Evolutionary conservation across 2,797 vertebrate species (phyloP).

Genomic region (Siniperca scherzeri): DNA sequence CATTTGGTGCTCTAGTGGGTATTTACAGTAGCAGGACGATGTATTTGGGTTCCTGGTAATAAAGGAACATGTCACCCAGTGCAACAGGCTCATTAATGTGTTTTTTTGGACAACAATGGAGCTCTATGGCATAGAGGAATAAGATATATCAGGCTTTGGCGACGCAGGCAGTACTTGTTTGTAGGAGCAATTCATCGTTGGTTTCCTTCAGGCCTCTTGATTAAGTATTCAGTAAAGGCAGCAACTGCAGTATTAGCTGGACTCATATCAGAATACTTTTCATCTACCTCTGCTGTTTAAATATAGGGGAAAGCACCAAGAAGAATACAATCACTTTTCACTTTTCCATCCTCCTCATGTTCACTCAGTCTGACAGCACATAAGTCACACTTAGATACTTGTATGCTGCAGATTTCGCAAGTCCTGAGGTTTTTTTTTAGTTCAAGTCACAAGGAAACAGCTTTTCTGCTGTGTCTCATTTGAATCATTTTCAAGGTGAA

Average conservation of each 20-base stretch:
- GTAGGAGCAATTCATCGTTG: neutral
- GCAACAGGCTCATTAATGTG: neutral
- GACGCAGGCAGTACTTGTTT: neutral
- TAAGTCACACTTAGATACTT: neutral
- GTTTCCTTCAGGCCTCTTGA: neutral
- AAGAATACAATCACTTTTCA: neutral
- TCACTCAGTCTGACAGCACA: constrained; percentile 29
- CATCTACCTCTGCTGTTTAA: neutral
- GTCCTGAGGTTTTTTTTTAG: neutral
- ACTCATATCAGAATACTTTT: neutral
- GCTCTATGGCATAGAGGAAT: neutral
- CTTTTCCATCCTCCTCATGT: constrained; percentile 19
- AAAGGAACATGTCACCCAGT: neutral
- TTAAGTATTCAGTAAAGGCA: neutral
- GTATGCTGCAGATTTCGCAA: neutral
- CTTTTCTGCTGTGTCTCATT: neutral
- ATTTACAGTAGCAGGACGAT: neutral
- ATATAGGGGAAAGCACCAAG: neutral
- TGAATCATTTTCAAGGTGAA: constrained; percentile 21
- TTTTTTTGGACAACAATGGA: neutral
- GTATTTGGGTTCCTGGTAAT: neutral
- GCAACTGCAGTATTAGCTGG: neutral
- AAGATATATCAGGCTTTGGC: neutral
- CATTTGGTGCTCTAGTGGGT: neutral
- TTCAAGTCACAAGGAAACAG: neutral